These are phyloP conservation scores for Umimayanthus kanabou DNA, from an alignment of 92 coral and sea anemone genomes.

Conservation along the genomic window DNA sequence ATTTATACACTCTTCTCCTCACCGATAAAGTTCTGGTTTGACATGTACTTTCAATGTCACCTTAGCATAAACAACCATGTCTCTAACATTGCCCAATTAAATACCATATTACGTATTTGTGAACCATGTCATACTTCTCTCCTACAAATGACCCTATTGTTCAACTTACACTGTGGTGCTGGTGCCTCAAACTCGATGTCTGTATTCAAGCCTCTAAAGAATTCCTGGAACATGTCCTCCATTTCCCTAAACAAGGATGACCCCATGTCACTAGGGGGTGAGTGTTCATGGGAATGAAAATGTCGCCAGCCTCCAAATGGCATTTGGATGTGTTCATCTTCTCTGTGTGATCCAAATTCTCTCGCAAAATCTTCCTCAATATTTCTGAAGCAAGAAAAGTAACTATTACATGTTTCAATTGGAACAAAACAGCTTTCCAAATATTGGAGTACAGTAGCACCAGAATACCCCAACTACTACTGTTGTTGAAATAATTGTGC, in stretches of 20 bases:
- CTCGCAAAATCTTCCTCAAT: conserved; percentile 68
- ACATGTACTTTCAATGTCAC: no score
- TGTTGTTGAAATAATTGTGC: no score
- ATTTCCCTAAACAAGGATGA: conserved; percentile 64
- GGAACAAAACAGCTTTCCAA: not conserved
- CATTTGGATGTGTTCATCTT: conserved; percentile 6
- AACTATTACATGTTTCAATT: not conserved
- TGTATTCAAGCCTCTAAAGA: conserved; percentile 70
- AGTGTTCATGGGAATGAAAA: not conserved
- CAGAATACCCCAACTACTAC: no score
- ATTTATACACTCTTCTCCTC: no score
- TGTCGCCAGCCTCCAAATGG: conserved; percentile 34
- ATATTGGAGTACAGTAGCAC: no score
- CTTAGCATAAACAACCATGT: no score
- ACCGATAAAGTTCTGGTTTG: no score
- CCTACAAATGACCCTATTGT: not conserved
- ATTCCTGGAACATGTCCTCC: conserved; percentile 80
- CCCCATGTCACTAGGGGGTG: conserved; percentile 40
- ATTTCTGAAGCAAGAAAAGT: conserved; percentile 45
- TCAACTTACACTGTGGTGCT: conserved; percentile 47
- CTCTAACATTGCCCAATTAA: no score
- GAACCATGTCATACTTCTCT: not conserved
- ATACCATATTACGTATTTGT: no score
- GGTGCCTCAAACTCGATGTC: conserved; percentile 36
- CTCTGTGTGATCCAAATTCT: conserved; percentile 50